Evolutionary conservation across 1,140 invertebrate species (phyloP).

Genomic region (Pseudomyrmex concolor): DNA sequence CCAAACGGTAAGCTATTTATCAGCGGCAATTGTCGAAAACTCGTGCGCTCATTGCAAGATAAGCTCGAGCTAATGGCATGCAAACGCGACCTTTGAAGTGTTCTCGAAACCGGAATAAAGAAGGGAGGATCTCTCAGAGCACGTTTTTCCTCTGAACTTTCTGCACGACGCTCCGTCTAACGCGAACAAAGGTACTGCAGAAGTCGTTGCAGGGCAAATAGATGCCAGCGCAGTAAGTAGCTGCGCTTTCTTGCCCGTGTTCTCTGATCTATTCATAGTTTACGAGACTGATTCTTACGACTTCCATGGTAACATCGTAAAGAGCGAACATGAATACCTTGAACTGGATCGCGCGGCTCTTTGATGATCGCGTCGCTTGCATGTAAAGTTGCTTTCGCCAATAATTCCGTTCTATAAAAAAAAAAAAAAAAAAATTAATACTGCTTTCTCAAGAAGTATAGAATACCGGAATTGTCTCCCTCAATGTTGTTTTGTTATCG

Average conservation of each 20-base stretch:
- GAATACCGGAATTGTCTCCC: not conserved
- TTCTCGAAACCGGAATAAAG: constrained; percentile 45
- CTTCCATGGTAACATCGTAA: constrained; percentile 73
- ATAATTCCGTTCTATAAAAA: constrained; percentile 30
- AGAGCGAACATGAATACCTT: constrained; percentile 28
- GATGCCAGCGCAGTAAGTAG: constrained; percentile 26
- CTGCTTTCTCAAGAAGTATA: constrained; percentile 7
- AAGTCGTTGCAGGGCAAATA: constrained; percentile 50
- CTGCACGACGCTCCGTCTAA: constrained; percentile 36
- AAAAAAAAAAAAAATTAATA: not conserved
- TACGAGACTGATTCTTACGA: constrained; percentile 61
- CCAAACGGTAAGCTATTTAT: constrained; percentile 88
- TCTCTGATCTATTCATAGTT: constrained; percentile 81
- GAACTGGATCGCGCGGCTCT: constrained; percentile 22
- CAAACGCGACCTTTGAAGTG: constrained; percentile 55
- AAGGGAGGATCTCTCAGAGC: constrained; percentile 2
- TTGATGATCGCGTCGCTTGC: constrained; percentile 42
- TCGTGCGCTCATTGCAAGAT: constrained; percentile 20
- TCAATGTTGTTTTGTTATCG: not conserved
- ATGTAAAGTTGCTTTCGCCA: not conserved
- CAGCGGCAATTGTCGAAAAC: constrained; percentile 30
- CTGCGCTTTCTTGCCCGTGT: constrained; percentile 31
- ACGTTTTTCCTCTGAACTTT: constrained; percentile 24
- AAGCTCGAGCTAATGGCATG: constrained; percentile 52
- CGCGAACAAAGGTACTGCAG: constrained; percentile 50